Conservation (phyloP, 2,797 vertebrate genomes). For the Squalus acanthias region DNA sequence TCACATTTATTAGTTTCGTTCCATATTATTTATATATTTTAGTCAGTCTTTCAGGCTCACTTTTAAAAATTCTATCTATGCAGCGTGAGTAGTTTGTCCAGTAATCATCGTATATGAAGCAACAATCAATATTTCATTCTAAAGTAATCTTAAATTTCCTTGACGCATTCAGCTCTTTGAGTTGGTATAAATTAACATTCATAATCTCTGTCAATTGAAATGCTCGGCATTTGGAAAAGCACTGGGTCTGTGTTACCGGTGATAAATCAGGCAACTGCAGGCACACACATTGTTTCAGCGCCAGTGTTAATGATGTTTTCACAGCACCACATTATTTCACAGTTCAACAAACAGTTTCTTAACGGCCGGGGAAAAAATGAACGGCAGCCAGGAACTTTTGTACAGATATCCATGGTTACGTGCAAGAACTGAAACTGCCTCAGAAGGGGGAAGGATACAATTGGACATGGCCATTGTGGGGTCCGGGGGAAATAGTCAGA, state of each 20-base stretch:
- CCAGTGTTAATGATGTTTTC: constrained; percentile 5
- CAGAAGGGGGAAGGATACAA: too few relatives aligned
- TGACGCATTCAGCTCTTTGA: neutral
- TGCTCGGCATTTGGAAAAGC: neutral
- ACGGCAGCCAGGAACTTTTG: neutral
- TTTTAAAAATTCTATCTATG: neutral
- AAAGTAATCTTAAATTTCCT: constrained; percentile 4
- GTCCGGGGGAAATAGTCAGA: too few relatives aligned
- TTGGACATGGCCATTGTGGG: too few relatives aligned
- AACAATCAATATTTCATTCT: neutral
- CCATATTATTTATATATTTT: neutral
- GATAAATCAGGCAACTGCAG: neutral
- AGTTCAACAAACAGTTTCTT: neutral
- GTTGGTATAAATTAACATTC: neutral
- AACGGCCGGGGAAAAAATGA: neutral
- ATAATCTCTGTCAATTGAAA: neutral
- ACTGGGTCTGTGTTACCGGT: neutral
- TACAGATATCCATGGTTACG: neutral
- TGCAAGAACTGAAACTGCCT: neutral
- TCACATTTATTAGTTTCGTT: neutral
- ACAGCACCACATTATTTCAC: neutral
- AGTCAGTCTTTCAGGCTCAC: neutral
- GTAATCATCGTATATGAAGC: neutral
- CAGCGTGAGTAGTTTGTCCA: neutral
- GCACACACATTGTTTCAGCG: neutral